Evolutionary conservation across 2,797 vertebrate genomes (phyloP).

Genomic region (Graptemys geographica): DNA sequence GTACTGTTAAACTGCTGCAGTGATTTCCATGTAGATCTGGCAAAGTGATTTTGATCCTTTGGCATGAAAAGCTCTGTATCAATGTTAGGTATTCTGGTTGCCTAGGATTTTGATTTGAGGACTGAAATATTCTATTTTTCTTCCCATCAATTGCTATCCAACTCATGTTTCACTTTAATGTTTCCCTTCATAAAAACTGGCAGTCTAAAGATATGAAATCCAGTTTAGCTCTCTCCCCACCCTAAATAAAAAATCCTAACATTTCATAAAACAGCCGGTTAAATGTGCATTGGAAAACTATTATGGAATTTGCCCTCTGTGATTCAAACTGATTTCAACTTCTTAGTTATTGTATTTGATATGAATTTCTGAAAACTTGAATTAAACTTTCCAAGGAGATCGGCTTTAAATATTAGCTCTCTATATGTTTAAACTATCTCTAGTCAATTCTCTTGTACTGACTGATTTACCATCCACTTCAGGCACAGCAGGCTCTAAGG

Average conservation of each 20-base stretch:
- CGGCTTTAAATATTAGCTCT: background rate
- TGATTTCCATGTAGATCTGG: background rate
- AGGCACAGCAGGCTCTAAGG: background rate
- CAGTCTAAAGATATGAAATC: constrained; percentile 43
- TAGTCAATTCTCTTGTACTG: background rate
- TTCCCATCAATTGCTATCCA: constrained; percentile 51
- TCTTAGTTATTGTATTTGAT: constrained; percentile 11
- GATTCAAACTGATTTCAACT: constrained; percentile 68
- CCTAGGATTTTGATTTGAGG: constrained; percentile 44
- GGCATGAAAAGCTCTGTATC: background rate
- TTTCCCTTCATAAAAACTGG: constrained; percentile 51
- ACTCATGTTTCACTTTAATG: constrained; percentile 53
- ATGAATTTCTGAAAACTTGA: constrained; percentile 25
- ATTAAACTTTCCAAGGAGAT: constrained; percentile 16
- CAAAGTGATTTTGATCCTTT: constrained; percentile 1
- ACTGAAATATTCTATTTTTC: constrained; percentile 16
- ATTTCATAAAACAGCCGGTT: constrained; percentile 41
- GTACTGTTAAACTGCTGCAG: constrained; percentile 45
- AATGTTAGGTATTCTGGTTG: constrained; percentile 34
- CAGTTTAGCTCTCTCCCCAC: constrained; percentile 31
- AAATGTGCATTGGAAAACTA: constrained; percentile 48
- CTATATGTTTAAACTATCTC: background rate
- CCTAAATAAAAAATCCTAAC: constrained; percentile 20
- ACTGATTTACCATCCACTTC: background rate
- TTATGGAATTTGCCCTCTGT: constrained; percentile 56